Base-by-base conservation (phyloP, 2,888 invertebrate species). In the Nomada lathburiana region DNA sequence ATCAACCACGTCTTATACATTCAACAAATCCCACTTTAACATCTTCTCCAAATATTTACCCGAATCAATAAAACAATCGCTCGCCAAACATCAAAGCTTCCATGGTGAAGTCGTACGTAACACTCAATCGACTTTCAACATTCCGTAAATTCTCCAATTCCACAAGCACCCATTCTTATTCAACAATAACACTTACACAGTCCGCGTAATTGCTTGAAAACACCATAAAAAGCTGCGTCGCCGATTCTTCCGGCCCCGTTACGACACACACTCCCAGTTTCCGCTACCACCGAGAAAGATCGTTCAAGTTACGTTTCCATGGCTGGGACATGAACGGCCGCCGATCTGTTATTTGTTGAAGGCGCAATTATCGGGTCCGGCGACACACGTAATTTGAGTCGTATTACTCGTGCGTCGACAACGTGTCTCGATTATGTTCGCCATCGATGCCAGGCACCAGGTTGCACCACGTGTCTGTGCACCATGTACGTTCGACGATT, bases 361-460 rank as follows among this genome's bases (percentile, higher is more conserved):
- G 86, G 87, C 86, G 88, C 89, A 85, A 91, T 92, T 89, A 92
- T 91, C 90, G 85, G 87, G 83, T 89, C 86, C 79, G 80, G 68
- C 83, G 84, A 89, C 85, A 91, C 87, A 85, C 89, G 92, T 91
- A 90, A 90, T 90, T 89, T 88, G 88, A 87, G 70, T 76, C 76
- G 87, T 87, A 89, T 83, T 88, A 88, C 86, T 85, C 85, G 82
- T 81, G 69, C 85, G 84, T 86, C 86, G 88, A 92, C 91, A 90
- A 91, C 88, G 89, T 92, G 92, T 92, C 85, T 83, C 89, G 90
- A 92, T 92, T 92, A 92, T 92, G 90, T 91, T 84, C 77, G 68
- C 20, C 60, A 47, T 65, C 65, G 42, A 44, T 75, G 68, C 65
- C 68, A 62, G 70, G 81, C 60, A 67, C 47, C 65, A 69, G 36